Percentiles rank a stretch among this genome's conserved stretches.
Conservation (phyloP, 2,797 vertebrate genomes). For the Champsocephalus gunnari region DNA sequence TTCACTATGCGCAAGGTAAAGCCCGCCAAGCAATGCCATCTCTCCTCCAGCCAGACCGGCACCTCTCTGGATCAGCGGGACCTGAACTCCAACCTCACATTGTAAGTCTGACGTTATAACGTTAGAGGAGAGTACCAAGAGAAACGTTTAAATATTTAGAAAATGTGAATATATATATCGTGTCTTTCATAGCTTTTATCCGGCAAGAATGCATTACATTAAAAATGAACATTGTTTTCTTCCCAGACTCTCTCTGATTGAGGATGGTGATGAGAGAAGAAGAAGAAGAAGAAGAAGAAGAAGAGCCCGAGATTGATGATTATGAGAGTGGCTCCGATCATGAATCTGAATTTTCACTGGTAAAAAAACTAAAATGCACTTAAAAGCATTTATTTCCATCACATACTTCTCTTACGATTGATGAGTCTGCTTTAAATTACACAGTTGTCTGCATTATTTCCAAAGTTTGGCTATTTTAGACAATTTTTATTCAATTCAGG, state of each 20-base stretch:
- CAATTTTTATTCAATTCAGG: neutral
- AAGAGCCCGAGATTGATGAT: slow-evolving; percentile 74
- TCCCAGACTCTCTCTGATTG: slow-evolving; percentile 82
- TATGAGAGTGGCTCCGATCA: slow-evolving; percentile 70
- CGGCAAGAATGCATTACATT: neutral
- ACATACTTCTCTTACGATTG: neutral
- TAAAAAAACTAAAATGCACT: slow-evolving; percentile 37
- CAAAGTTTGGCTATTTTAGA: neutral
- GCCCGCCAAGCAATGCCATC: slow-evolving; percentile 16
- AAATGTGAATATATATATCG: neutral
- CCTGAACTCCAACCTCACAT: slow-evolving; percentile 72
- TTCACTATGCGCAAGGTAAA: slow-evolving; percentile 56
- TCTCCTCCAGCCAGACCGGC: slow-evolving; percentile 9
- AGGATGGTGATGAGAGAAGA: slow-evolving; percentile 71
- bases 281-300: slow-evolving; percentile 68
- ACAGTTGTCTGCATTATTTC: neutral
- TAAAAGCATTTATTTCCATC: neutral
- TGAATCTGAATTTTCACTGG: slow-evolving; percentile 63
- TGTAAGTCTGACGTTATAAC: slow-evolving; percentile 71
- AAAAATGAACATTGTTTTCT: neutral
- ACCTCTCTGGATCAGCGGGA: slow-evolving; percentile 39
- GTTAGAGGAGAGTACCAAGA: neutral
- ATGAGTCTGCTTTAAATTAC: neutral
- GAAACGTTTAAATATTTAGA: neutral
- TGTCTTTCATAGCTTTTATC: neutral